These are phyloP conservation scores for Zele albiditarsus DNA, from an alignment of 2,888 invertebrate genomes.

Conservation along the genomic window DNA sequence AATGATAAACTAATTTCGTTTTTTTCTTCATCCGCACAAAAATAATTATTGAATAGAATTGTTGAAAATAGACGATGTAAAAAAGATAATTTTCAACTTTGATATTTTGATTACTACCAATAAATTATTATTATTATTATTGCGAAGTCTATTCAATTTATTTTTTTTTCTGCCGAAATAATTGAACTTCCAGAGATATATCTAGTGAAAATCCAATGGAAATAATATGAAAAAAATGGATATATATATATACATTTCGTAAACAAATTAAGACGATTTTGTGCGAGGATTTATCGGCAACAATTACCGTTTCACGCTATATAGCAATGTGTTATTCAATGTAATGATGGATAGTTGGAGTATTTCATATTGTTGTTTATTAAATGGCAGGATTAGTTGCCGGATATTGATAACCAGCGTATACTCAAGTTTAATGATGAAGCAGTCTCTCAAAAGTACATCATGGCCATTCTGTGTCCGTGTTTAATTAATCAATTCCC, in stretches of 20 bases:
- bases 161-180: not conserved
- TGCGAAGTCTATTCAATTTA: conserved; percentile 8
- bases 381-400: conserved; percentile 47
- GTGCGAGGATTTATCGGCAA: conserved; percentile 38
- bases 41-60: not conserved
- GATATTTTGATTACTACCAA: not conserved
- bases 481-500: conserved; percentile 37
- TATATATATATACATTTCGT: not conserved
- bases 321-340: not conserved
- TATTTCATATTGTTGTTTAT: conserved; percentile 38
- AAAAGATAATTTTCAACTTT: not conserved
- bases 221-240: not conserved
- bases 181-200: not conserved
- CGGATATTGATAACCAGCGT: conserved; percentile 22
- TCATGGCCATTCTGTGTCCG: conserved; percentile 29
- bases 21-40: not conserved
- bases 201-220: not conserved
- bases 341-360: conserved; percentile 28
- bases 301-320: not conserved
- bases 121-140: conserved; percentile 14
- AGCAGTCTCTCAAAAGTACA: conserved; percentile 40
- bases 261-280: conserved; percentile 33
- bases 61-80: not conserved
- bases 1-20: not conserved
- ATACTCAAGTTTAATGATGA: conserved; percentile 28